Evolutionary conservation across 2,797 vertebrate genomes (phyloP), one percentile per base, ranked within the genome.

Genomic region (Rhinatrema bivittatum): DNA sequence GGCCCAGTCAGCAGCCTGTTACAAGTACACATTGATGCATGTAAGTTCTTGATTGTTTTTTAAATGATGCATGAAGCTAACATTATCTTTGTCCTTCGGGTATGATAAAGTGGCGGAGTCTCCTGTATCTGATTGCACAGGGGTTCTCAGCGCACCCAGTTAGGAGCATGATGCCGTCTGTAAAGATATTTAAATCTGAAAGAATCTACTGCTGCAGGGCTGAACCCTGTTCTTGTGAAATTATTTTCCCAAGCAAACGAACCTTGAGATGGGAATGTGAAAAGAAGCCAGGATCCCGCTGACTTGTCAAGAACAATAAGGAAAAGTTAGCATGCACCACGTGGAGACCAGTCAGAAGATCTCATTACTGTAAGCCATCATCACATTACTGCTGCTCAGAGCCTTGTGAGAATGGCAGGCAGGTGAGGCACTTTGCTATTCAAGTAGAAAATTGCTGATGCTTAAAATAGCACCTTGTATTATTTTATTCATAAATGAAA

Each of bases 401-500:
- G 5, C 9, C 44, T 39, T 31, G 4, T 2, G 54, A 42, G 50
- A 28, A 30, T 30, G 26, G 21, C 12, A 54, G 53, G 44, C 69
- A 62, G 50, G 56, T 62, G 51, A 50, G 33, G 56, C 65, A 52
- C 56, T 59, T 73, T 15, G 60, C 39, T 52, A 60, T 60, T 67
- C 9, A 13, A 53, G 60, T 67, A 76, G 76, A 81, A 81, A 77
- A 77, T 66, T 65, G 60, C 65, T 62, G 65, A 55, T 42, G 64
- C 64, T 70, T 40, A 32, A 50, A 52, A 69, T 65, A 65, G 58
- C 25, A 0, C 57, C 29, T 21, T 13, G 32, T 59, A 60, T 65
- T 79, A 68, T 72, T 76, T 72, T 62, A 72, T 66, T 73, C 42
- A 61, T 74, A 72, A 71, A 68, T 54, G 72, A 56, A 60, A 40